Base-by-base conservation (phyloP, 2,888 invertebrate genomes). In the Oxycera nigricornis region DNA sequence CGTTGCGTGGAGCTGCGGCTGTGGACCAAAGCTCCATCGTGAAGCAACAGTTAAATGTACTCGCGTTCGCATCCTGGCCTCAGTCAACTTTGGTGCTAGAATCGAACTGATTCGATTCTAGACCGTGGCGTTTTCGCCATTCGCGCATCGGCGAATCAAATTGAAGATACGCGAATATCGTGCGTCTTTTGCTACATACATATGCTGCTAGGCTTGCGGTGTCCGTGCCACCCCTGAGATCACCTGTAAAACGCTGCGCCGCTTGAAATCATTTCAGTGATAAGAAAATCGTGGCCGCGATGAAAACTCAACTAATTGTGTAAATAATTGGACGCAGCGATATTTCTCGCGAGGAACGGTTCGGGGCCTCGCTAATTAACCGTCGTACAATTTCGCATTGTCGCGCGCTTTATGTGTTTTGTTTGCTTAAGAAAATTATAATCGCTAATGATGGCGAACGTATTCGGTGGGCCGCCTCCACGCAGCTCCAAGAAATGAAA, bases 41-140 rank as follows among this genome's bases (percentile, higher is more conserved):
- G 55, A 70, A 70, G 52, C 70, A 70, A 70, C 70, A 70, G 70
- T 70, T 70, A 31, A 70, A 26, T 31, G n/a, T 30, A 11, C 24
- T 52, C 70, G 55, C 55, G 55, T 55, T 70, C 52, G 31, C 55
- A 70, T 70, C 70, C 70, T 52, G 70, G 52, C 70, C 31, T 70
- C 70, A 70, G 70, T 70, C 70, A 70, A 46, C 70, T 70, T 30
- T 70, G 52, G 70, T 52, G 22, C 70, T 52, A 70, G 52, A 35
- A 41, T 41, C 70, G 67, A 26, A 67, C 11, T 55, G 62, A 35
- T 26, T 26, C 26, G 46, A 30, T 59, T 59, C 28, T 67, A 24
- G 67, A 9, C 67, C 41, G 62, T 24, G 41, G 24, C 22, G 3
- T 46, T 20, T 35, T 55, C 52, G 4, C 17, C 28, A 35, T 35